phyloP scores from a whole-genome alignment of 2,113 vertebrate genomes.

The Gavia stellata region DNA sequence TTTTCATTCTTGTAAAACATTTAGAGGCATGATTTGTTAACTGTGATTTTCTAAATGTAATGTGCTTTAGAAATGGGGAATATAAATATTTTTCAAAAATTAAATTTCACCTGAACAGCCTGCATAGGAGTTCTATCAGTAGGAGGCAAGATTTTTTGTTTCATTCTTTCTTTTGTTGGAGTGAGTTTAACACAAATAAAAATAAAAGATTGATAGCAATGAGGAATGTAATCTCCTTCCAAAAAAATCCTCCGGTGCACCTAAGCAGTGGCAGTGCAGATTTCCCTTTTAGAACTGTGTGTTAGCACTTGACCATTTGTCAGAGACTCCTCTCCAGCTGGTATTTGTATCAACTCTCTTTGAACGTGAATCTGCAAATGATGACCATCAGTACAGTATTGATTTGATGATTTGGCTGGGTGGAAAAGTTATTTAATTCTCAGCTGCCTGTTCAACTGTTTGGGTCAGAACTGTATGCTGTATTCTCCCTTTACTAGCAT shows the following conservation, averaged over 20 bases:
- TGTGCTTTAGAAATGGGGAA: neutral
- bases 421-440: neutral
- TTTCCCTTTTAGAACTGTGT: neutral
- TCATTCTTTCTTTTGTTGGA: neutral
- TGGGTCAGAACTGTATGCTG: neutral
- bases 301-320: neutral
- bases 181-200: neutral
- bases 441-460: neutral
- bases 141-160: neutral
- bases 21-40: neutral
- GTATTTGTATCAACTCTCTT: rapidly evolving
- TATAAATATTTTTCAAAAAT: neutral
- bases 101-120: neutral
- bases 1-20: neutral
- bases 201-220: neutral
- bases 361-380: neutral
- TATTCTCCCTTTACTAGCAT: neutral
- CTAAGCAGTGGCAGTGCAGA: neutral
- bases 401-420: neutral
- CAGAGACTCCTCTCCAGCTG: neutral
- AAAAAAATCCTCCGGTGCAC: neutral
- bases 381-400: neutral
- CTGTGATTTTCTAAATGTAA: neutral
- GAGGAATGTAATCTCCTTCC: neutral
- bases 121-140: neutral